These are phyloP conservation scores for Eublepharis macularius DNA, from an alignment of 2,113 vertebrate genomes.

Conservation along the genomic window DNA sequence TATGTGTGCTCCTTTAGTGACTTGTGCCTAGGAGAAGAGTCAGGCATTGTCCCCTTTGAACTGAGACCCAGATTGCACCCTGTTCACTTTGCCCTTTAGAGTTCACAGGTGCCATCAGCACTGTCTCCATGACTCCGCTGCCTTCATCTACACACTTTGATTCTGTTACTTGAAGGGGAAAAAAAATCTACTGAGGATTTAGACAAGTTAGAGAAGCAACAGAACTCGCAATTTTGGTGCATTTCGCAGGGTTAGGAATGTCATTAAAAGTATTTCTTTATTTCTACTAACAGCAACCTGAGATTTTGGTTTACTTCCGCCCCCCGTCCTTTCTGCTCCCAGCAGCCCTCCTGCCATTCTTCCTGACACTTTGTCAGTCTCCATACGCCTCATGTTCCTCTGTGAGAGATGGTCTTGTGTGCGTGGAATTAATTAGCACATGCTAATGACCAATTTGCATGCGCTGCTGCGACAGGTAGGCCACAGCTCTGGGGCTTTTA, in stretches of 20 bases:
- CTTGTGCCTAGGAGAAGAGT: no score
- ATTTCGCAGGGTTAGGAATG: not conserved
- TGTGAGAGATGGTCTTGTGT: not conserved
- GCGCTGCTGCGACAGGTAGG: not conserved
- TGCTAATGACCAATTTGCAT: conserved; percentile 42
- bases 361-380: conserved; percentile 1
- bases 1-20: no score
- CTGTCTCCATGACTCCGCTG: no score
- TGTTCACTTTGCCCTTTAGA: no score
- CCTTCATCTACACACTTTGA: not conserved
- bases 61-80: no score
- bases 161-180: not conserved
- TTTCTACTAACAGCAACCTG: no score
- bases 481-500: conserved; percentile 1
- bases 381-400: not conserved
- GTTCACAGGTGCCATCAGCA: no score
- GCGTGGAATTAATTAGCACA: conserved; percentile 17
- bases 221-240: not conserved
- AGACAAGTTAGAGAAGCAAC: not conserved
- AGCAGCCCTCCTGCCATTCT: not conserved
- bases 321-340: not conserved
- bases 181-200: not conserved
- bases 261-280: not conserved
- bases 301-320: not conserved
- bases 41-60: no score